Conservation (phyloP, 2,113 vertebrate species). For the Prunella fulvescens region DNA sequence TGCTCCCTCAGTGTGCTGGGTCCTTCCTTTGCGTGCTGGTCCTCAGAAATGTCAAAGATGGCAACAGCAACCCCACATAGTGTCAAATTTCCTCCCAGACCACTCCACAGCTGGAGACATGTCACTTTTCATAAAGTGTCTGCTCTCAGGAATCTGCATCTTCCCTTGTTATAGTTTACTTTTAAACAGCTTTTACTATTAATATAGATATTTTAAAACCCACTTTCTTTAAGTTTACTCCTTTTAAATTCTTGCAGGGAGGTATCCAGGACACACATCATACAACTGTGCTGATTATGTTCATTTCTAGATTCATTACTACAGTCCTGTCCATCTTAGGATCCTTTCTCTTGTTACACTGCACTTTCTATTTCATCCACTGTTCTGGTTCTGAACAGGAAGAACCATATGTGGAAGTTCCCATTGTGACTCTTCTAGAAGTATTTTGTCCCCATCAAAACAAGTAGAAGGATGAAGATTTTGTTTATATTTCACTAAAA, state of each 20-base stretch:
- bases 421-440: neutral
- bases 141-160: neutral
- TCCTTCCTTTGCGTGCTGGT: neutral
- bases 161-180: neutral
- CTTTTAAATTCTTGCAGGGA: neutral
- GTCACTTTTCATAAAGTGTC: neutral
- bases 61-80: rapidly evolving
- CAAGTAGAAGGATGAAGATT: neutral
- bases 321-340: neutral
- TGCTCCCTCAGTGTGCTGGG: neutral
- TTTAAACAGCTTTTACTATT: neutral
- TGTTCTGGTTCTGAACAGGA: neutral
- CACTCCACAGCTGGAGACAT: neutral
- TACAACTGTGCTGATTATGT: neutral
- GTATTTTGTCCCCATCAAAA: neutral
- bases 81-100: neutral
- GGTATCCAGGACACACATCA: neutral
- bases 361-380: neutral
- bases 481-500: neutral
- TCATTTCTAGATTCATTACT: neutral
- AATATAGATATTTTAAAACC: neutral
- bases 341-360: neutral
- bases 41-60: rapidly evolving
- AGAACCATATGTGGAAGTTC: neutral
- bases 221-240: neutral